Base-by-base conservation (phyloP, 2,113 vertebrate species). In the Lophius piscatorius region DNA sequence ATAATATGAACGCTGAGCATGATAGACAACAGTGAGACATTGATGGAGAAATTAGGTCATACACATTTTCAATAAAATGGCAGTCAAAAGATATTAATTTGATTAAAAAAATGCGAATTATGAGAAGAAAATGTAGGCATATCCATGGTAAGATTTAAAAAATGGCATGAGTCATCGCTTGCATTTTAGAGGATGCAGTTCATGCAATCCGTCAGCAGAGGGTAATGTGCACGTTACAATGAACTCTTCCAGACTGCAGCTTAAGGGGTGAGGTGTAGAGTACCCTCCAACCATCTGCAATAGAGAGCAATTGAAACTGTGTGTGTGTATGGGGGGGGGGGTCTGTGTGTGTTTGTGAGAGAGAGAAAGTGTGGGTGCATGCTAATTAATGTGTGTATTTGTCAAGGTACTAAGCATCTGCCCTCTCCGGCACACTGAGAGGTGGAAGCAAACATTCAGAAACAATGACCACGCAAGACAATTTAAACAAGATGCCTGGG, bases 401-500 rank as follows among this genome's bases (percentile, higher is more conserved):
- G 70, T 70, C 54, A 59, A 36, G 47, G 49, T 22, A 33, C 60
- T 39, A 41, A 76, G 70, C 73, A 81, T 69, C 76, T 85, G 58
- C 66, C 71, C 69, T 70, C 69, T 72, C 56, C 68, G 65, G 51
- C 65, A 51, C 65, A 36, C 55, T 58, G 35, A 76, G 78, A 70
- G 68, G 80, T 76, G 78, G 80, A 80, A 77, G 71, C 61, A 84
- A 78, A 83, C 82, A 85, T 77, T 83, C 71, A 74, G 54, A 70
- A 76, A 89, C 84, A 88, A 87, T 84, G 69, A 74, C 61, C 67
- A 56, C 23, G 34, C 50, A 56, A 82, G 66, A 88, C 82, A 83
- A 88, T 83, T 57, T 63, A 74, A 85, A 87, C 81, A 87, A 77
- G 84, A 83, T 52, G 75, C 63, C 70, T 70, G 73, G 84, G 83